Percentiles rank a stretch among this genome's conserved stretches.
phyloP scores from a whole-genome alignment of 2,113 vertebrate genomes.

The Heloderma charlesbogerti region DNA sequence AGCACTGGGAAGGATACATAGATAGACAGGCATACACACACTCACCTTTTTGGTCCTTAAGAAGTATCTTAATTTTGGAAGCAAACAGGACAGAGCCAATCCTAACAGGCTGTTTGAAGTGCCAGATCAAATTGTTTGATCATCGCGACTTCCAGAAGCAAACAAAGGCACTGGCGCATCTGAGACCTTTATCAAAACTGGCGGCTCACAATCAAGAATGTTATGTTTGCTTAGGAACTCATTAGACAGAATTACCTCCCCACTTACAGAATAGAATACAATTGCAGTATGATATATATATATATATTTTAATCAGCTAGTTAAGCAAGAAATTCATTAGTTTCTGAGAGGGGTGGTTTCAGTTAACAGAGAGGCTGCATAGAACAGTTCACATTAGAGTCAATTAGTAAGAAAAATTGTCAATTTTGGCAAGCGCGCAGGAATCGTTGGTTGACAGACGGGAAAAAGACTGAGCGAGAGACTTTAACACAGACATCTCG shows the following conservation, averaged over 20 bases:
- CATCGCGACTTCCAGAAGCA: slow-evolving; percentile 63
- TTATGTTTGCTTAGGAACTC: slow-evolving; percentile 68
- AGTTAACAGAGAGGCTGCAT: slow-evolving; percentile 54
- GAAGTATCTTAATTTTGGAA: slow-evolving; percentile 50
- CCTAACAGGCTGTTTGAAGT: slow-evolving; percentile 57
- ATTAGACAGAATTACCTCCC: slow-evolving; percentile 71
- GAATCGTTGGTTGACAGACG: slow-evolving; percentile 45
- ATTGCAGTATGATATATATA: slow-evolving; percentile 68
- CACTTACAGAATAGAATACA: slow-evolving; percentile 67
- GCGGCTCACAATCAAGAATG: slow-evolving; percentile 59
- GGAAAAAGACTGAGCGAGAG: slow-evolving; percentile 42
- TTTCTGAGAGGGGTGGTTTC: slow-evolving; percentile 36
- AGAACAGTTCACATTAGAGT: slow-evolving; percentile 56
- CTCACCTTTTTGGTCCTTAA: slow-evolving; percentile 43
- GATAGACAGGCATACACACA: slow-evolving; percentile 20
- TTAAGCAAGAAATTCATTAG: slow-evolving; percentile 67
- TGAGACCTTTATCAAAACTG: slow-evolving; percentile 74
- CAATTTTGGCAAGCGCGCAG: slow-evolving; percentile 53
- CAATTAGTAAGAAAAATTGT: slow-evolving; percentile 74
- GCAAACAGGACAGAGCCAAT: slow-evolving; percentile 64
- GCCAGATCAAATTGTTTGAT: slow-evolving; percentile 73
- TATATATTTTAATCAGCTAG: slow-evolving; percentile 72
- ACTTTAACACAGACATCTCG: slow-evolving; percentile 43
- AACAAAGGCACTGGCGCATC: slow-evolving; percentile 52
- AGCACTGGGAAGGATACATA: background rate